These are phyloP conservation scores for Crambe crambe DNA, from an alignment of 37 sponge, comb jelly and placozoan species.

Conservation along the genomic window DNA sequence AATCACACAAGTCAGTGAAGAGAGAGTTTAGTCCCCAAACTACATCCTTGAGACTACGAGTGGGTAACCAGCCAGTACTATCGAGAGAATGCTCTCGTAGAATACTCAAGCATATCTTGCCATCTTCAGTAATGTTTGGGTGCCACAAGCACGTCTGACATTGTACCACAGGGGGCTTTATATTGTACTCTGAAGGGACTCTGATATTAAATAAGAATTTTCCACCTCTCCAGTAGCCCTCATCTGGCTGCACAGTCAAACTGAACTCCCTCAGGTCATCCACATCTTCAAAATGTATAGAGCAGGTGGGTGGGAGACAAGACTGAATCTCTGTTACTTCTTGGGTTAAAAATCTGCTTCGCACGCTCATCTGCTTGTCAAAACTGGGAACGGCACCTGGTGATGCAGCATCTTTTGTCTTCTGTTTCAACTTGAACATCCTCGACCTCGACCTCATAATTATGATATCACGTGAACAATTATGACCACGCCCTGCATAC, in stretches of 20 bases:
- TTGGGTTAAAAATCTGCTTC: constrained; percentile 70
- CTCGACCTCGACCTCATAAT: too few relatives aligned
- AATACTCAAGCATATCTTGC: constrained; percentile 82
- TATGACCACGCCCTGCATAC: background rate
- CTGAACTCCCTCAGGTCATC: constrained; percentile 71
- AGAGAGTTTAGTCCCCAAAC: constrained; percentile 78
- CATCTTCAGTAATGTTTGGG: constrained; percentile 86
- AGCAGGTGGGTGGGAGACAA: constrained; percentile 54
- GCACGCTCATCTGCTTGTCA: constrained; percentile 66
- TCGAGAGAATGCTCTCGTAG: constrained; percentile 72
- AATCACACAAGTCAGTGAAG: constrained; percentile 76
- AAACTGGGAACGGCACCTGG: constrained; percentile 18
- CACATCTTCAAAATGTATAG: constrained; percentile 55
- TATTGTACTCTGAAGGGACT: constrained; percentile 76
- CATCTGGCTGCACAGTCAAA: constrained; percentile 60
- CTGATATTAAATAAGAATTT: constrained; percentile 59
- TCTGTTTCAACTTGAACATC: constrained; percentile 83
- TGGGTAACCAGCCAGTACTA: constrained; percentile 82
- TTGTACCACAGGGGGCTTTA: constrained; percentile 56
- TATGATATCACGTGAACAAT: background rate
- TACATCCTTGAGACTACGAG: constrained; percentile 79
- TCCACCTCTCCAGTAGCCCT: constrained; percentile 85
- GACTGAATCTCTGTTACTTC: constrained; percentile 62
- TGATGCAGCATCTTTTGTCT: constrained; percentile 64
- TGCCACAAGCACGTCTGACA: constrained; percentile 84